Evolutionary conservation across 2,888 invertebrate species (phyloP), one percentile per base, ranked within the genome.

Genomic region (Endotricha flammealis): DNA sequence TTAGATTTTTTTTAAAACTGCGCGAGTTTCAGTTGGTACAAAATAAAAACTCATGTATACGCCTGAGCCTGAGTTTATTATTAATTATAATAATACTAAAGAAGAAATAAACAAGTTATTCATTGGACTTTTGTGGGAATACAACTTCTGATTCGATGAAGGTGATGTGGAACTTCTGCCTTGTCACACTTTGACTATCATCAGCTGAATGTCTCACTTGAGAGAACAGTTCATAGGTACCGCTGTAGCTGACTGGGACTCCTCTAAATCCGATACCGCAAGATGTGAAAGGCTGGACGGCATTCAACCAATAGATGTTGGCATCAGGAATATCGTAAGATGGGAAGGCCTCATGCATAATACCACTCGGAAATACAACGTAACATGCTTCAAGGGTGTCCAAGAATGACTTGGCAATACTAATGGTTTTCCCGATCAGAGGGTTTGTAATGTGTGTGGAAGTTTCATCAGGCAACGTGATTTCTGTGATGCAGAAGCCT

Each of bases 171-270:
- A 58, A 63, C 20, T 45, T 60, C 42, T 61, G 55, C 8, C 59
- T 57, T 0, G 64, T 64, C 6, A 76, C 9, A 2, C 48, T 52
- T 1, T 46, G 25, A 2, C 50, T 57, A 11, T 41, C 47, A 8
- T 61, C 58, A 1, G 20, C 12, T 11, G 64, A 56, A 0, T 46
- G 12, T 10, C 24, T 24, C 0, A 67, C 65, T 4, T 57, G 28
- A 1, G 72, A 67, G 8, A 59, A 13, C 4, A 76, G 42, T 39
- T 71, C 62, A 22, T 75, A 77, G 0, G 66, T 65, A 0, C 75
- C 75, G 27, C 62, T 59, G 22, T 48, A 41, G 0, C 50, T 50
- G 0, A 39, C 37, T 1, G 53, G 50, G 0, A 62, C 48, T 3
- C 59, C 57, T 3, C 42, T 37, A 42, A 76, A 65, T 0, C 46